Evolutionary conservation across 2,113 vertebrate genomes (phyloP), one percentile per base, ranked within the genome.

Genomic region (Anhinga anhinga): DNA sequence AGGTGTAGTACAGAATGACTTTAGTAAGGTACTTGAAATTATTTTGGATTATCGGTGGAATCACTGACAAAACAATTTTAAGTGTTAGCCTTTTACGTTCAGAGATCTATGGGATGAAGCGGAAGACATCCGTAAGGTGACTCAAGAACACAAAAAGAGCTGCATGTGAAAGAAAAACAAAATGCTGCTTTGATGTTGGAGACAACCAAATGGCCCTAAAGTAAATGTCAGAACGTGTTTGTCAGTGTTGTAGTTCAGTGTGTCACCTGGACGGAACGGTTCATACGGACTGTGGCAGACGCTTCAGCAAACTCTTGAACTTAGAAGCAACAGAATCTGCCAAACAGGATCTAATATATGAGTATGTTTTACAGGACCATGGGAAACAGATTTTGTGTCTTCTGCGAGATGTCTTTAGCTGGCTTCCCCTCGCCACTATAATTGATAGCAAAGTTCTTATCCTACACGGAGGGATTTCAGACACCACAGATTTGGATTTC

Each of bases 391-490:
- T 99, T 91, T 96, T 99, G 59, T 93, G 97, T 95, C 95, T 99
- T 79, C 97, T 99, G 82, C 98, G 98, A 97, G 99, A 99, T 1
- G 95, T 99, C 53, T 99, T 99, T 95, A 98, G 99, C 96, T 98
- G 99, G 94, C 98, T 99, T 86, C 99, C 99, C 5, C 90, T 99
- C 3, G 99, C 99, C 15, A 99, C 99, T 18, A 97, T 99, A 93
- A 98, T 99, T 87, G 99, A 99, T 38, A 98, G 98, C 80, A 99
- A 99, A 97, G 98, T 99, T 72, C 98, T 99, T 50, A 98, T 99
- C 4, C 97, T 99, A 56, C 99, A 99, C 12, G 99, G 99, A 58
- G 99, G 99, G 3, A 99, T 99, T 95, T 99, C 99, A 10, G 98
- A 99, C 91, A 98, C 98, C 82, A 99, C 99, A 8, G 99, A 99